Conservation (phyloP, 2,888 invertebrate genomes). For the Stenichneumon culpator region DNA sequence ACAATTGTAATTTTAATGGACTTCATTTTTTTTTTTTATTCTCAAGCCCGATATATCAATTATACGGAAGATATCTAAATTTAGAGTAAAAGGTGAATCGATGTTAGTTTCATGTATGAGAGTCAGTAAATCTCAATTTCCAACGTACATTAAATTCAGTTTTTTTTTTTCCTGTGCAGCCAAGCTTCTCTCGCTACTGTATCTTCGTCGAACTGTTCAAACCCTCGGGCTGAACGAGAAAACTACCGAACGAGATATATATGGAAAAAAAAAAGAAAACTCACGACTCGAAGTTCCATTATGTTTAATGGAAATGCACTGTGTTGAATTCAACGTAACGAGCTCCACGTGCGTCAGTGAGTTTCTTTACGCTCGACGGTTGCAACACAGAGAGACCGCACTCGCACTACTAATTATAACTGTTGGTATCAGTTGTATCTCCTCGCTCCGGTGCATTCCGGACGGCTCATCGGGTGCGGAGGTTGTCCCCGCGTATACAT, state of each 20-base stretch:
- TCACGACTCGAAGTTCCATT: neutral
- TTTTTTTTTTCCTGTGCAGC: no score
- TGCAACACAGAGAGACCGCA: neutral
- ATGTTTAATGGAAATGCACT: neutral
- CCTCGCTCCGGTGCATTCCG: conserved; percentile 13
- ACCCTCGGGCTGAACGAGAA: neutral
- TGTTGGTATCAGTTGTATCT: conserved; percentile 26
- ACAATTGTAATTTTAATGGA: neutral
- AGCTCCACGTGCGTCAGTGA: neutral
- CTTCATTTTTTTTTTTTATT: no score
- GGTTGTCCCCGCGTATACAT: conserved; percentile 22
- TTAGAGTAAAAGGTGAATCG: no score
- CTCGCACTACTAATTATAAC: conserved; percentile 39
- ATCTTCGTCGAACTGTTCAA: no score
- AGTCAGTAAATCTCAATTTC: no score
- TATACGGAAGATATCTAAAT: no score
- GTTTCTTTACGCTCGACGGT: conserved; percentile 13
- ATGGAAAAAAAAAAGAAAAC: neutral
- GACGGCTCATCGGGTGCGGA: neutral
- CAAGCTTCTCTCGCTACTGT: no score
- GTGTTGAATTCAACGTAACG: neutral
- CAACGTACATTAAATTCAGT: no score
- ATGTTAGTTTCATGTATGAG: no score
- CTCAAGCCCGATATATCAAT: no score
- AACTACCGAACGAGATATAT: neutral